Conservation (phyloP, 30 jellyfish, hydroid and myxozoan species). For the Catostylus mosaicus region DNA sequence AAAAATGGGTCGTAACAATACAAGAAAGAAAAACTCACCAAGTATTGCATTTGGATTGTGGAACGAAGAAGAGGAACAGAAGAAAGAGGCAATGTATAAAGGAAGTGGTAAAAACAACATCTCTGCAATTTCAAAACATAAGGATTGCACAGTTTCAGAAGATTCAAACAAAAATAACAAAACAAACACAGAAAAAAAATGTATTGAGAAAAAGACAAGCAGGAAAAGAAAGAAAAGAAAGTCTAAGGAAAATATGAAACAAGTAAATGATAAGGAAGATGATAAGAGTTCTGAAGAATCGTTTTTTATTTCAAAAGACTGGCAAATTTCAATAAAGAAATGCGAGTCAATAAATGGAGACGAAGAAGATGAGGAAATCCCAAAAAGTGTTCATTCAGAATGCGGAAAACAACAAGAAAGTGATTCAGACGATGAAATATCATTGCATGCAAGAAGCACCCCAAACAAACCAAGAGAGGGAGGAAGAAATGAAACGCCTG, state of each 20-base stretch:
- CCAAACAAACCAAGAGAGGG: neutral
- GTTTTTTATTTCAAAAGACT: slow-evolving; percentile 28
- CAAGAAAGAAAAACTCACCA: too few species aligned
- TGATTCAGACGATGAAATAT: slow-evolving; percentile 30
- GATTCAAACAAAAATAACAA: too few species aligned
- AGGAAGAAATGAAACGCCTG: slow-evolving; percentile 45
- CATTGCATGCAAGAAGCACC: slow-evolving; percentile 19
- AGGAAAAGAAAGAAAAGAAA: neutral
- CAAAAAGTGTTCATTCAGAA: slow-evolving; percentile 42
- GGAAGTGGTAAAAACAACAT: too few species aligned
- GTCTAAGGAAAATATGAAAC: neutral
- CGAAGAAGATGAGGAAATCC: slow-evolving; percentile 23
- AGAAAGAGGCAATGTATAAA: neutral
- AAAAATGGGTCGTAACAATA: neutral
- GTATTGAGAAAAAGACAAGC: neutral
- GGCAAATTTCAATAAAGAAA: slow-evolving; percentile 16
- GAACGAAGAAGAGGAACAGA: neutral
- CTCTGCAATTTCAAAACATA: too few species aligned
- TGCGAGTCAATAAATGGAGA: neutral
- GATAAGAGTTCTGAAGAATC: slow-evolving; percentile 60
- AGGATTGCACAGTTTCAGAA: too few species aligned
- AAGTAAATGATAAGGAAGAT: neutral
- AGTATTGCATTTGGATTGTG: neutral
- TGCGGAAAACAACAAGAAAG: neutral
- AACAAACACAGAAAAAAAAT: neutral